Percentiles rank a stretch among this genome's conserved stretches.
Conservation (phyloP, 2,113 vertebrate species). For the zebrafish (Danio rerio) region GRCz12tu NC_133180.1:34210001-34210500, state of each 20-base stretch:
- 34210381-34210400: background rate
- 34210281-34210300: constrained; percentile 11
- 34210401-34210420: background rate
- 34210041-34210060: background rate
- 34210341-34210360: background rate
- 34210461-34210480: background rate
- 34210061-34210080: background rate
- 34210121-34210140: background rate
- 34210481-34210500: no score
- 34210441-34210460: background rate
- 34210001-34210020: background rate
- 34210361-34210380: background rate
- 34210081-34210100: background rate
- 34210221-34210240: constrained; percentile 26
- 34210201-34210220: constrained; percentile 29
- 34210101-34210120: background rate
- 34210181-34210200: constrained; percentile 8
- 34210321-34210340: constrained; percentile 42
- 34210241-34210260: constrained; percentile 27
- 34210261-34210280: background rate
- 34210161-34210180: no score
- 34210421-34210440: background rate
- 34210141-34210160: background rate
- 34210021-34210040: background rate
- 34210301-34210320: background rate